Conservation (phyloP, 2,888 invertebrate genomes). For the Idaea biselata region DNA sequence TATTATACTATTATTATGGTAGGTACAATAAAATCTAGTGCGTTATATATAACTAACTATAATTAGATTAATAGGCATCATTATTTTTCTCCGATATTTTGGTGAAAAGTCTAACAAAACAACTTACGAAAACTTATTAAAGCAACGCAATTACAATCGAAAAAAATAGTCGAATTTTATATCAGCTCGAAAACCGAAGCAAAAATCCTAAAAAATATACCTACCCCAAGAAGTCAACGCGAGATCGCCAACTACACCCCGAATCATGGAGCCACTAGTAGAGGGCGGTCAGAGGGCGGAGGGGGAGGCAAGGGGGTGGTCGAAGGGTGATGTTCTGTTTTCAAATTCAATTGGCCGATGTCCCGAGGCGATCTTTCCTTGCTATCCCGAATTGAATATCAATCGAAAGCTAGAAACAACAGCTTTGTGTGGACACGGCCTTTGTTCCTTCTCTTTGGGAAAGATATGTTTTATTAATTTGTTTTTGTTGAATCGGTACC, state of each 20-base stretch:
- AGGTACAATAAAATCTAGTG: too few species aligned
- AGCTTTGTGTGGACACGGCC: slow-evolving; percentile 55
- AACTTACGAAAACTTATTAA: too few species aligned
- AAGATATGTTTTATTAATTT: slow-evolving; percentile 9
- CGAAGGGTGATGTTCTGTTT: slow-evolving; percentile 66
- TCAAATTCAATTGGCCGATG: slow-evolving; percentile 78
- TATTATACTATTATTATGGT: too few species aligned
- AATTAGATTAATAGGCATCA: too few species aligned
- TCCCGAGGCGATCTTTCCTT: slow-evolving; percentile 77
- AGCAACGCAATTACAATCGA: too few species aligned
- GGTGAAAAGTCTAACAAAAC: too few species aligned
- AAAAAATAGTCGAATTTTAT: too few species aligned
- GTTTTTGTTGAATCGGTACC: neutral
- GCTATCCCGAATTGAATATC: slow-evolving; percentile 77
- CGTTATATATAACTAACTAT: too few species aligned
- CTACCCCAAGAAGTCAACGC: neutral
- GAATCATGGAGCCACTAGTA: slow-evolving; percentile 35
- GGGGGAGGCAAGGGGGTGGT: slow-evolving; percentile 25
- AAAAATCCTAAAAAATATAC: neutral
- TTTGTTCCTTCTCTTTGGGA: slow-evolving; percentile 1
- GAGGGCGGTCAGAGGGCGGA: slow-evolving; percentile 29
- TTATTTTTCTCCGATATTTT: too few species aligned
- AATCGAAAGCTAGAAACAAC: slow-evolving; percentile 59
- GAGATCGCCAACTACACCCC: neutral
- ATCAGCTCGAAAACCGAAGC: too few species aligned